phyloP scores from a whole-genome alignment of 92 coral and sea anemone genomes.

The Bergia sp. region DNA sequence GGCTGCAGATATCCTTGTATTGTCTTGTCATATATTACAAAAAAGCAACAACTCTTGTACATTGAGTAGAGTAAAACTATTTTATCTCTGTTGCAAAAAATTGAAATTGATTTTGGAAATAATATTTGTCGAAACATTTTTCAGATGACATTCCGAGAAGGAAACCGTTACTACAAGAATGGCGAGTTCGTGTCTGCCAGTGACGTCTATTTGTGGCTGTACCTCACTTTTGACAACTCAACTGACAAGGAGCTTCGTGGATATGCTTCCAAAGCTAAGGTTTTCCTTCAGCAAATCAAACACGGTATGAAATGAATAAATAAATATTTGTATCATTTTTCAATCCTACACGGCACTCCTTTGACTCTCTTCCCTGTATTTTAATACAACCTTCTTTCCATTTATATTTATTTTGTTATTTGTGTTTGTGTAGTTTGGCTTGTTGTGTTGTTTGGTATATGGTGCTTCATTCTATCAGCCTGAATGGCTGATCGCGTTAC shows the following conservation, averaged over 20 bases:
- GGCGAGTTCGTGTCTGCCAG: conserved; percentile 31
- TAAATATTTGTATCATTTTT: no score
- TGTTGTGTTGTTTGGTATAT: no score
- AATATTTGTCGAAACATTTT: background rate
- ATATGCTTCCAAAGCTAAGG: conserved; percentile 24
- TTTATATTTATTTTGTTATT: no score
- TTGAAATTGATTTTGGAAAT: background rate
- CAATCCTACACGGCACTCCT: no score
- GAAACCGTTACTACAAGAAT: conserved; percentile 36
- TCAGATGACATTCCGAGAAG: conserved; percentile 29
- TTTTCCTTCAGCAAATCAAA: conserved; percentile 29
- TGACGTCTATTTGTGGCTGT: conserved; percentile 30
- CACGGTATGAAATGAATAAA: conserved; percentile 5
- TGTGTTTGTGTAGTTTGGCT: no score
- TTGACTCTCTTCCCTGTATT: no score
- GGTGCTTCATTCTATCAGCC: no score
- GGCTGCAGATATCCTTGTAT: no score
- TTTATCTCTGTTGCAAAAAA: background rate
- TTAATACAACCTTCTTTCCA: no score
- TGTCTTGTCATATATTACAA: no score
- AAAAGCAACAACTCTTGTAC: background rate
- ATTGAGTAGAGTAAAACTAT: background rate
- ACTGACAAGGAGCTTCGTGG: conserved; percentile 30
- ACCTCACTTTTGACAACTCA: conserved; percentile 22
- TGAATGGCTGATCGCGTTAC: no score